phyloP scores from a whole-genome alignment of 2,888 invertebrate species.

The Cryptocheilus praepositus region DNA sequence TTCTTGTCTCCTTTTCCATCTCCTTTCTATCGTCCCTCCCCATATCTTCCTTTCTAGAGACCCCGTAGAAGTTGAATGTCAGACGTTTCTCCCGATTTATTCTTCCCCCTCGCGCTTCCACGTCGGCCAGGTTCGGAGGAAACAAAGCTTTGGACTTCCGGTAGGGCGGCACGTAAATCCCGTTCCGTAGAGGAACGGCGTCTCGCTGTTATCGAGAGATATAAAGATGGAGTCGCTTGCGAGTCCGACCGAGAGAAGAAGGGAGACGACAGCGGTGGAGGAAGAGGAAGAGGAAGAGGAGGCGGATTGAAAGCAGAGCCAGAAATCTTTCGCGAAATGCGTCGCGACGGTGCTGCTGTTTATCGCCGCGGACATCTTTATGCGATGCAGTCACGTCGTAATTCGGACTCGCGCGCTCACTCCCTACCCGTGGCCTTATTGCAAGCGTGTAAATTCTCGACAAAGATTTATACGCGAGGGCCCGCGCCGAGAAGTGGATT shows the following conservation, averaged over 20 bases:
- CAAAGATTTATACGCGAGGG: too few species aligned
- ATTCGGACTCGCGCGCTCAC: conserved; percentile 20
- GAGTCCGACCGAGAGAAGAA: conserved; percentile 8
- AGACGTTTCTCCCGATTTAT: too few species aligned
- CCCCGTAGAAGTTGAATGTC: too few species aligned
- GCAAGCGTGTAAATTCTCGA: conserved; percentile 12
- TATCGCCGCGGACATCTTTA: conserved; percentile 39
- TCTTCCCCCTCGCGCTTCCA: neutral
- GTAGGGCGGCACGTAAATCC: conserved; percentile 27
- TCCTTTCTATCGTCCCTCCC: too few species aligned
- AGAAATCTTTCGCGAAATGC: conserved; percentile 33
- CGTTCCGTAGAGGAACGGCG: neutral
- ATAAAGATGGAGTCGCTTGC: conserved; percentile 21
- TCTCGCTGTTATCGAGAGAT: conserved; percentile 18
- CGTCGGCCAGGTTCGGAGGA: neutral
- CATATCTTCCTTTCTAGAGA: too few species aligned
- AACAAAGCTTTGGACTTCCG: conserved; percentile 22
- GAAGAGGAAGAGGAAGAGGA: neutral
- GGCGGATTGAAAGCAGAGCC: conserved; percentile 23
- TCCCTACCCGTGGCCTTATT: conserved; percentile 17
- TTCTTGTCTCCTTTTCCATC: too few species aligned
- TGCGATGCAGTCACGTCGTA: conserved; percentile 34
- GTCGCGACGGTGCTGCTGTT: conserved; percentile 35
- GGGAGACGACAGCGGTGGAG: conserved; percentile 3
- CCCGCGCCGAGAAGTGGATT: too few species aligned